These are phyloP conservation scores for Cistogaster globosa DNA, from an alignment of 2,888 invertebrate species.

Conservation along the genomic window DNA sequence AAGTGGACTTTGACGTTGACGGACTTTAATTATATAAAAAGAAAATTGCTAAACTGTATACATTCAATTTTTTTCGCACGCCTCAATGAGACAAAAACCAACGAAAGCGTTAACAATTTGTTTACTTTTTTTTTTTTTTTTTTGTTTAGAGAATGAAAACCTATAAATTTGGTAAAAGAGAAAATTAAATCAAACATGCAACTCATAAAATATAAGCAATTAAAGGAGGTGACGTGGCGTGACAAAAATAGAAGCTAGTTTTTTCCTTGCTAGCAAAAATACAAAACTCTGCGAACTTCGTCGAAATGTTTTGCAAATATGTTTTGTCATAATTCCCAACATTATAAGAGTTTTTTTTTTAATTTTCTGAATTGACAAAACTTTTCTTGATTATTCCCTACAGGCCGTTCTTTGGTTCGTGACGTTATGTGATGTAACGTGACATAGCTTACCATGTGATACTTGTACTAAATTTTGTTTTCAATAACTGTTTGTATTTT, in stretches of 20 bases:
- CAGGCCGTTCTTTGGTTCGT: slow-evolving; percentile 18
- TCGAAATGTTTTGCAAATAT: background rate
- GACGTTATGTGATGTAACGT: slow-evolving; percentile 16
- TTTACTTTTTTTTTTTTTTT: too few relatives aligned
- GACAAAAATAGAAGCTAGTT: slow-evolving; percentile 22
- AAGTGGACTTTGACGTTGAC: too few relatives aligned
- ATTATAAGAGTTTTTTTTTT: slow-evolving; percentile 2
- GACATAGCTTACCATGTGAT: too few relatives aligned
- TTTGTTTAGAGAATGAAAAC: background rate
- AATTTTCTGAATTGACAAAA: slow-evolving; percentile 19
- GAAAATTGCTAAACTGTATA: too few relatives aligned
- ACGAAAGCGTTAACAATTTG: too few relatives aligned
- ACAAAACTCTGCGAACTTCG: slow-evolving; percentile 21
- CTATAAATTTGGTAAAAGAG: slow-evolving; percentile 11
- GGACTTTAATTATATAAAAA: too few relatives aligned
- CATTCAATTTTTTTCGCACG: too few relatives aligned
- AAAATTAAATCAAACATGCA: slow-evolving; percentile 12
- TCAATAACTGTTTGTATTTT: slow-evolving; percentile 6
- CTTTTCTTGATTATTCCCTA: slow-evolving; percentile 19
- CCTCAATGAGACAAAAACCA: too few relatives aligned
- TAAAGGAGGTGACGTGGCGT: slow-evolving; percentile 6
- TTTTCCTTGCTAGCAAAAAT: slow-evolving; percentile 19
- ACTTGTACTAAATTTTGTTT: slow-evolving; percentile 13
- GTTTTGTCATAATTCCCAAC: background rate
- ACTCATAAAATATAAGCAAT: slow-evolving; percentile 6